Conservation (phyloP, 2,888 invertebrate genomes). For the Agriopis leucophaearia region DNA sequence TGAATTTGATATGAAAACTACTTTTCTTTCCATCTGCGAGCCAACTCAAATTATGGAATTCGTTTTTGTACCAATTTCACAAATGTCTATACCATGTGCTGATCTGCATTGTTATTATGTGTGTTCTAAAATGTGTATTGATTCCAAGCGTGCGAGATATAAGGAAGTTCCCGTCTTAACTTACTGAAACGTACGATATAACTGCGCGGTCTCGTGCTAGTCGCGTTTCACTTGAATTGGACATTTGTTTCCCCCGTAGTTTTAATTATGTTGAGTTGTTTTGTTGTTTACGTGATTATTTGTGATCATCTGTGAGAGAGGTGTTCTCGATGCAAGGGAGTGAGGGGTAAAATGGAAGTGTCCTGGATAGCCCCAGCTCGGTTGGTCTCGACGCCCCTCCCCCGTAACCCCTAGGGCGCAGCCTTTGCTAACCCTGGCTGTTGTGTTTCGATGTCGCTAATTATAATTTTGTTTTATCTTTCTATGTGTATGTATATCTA, state of each 20-base stretch:
- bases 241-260: constrained; percentile 74
- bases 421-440: constrained; percentile 86
- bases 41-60: background rate
- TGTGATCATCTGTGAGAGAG: constrained; percentile 86
- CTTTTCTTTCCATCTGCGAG: background rate
- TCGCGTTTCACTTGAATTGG: constrained; percentile 70
- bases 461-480: constrained; percentile 72
- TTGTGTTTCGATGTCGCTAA: constrained; percentile 85
- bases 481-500: constrained; percentile 80
- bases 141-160: constrained; percentile 71
- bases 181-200: constrained; percentile 52
- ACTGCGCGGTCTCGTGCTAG: constrained; percentile 68
- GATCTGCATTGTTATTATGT: constrained; percentile 52
- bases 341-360: constrained; percentile 86
- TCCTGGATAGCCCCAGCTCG: constrained; percentile 82
- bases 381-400: constrained; percentile 79
- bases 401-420: constrained; percentile 81
- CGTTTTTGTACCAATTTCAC: constrained; percentile 64
- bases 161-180: constrained; percentile 63
- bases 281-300: constrained; percentile 81
- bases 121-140: constrained; percentile 59
- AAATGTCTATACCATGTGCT: constrained; percentile 33
- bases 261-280: constrained; percentile 79
- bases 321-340: constrained; percentile 87
- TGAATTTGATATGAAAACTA: constrained; percentile 65